Percentiles rank a stretch among this genome's conserved stretches.
These are phyloP conservation scores for Cebidichthys violaceus DNA, from an alignment of 2,113 vertebrate genomes.

Conservation along the genomic window DNA sequence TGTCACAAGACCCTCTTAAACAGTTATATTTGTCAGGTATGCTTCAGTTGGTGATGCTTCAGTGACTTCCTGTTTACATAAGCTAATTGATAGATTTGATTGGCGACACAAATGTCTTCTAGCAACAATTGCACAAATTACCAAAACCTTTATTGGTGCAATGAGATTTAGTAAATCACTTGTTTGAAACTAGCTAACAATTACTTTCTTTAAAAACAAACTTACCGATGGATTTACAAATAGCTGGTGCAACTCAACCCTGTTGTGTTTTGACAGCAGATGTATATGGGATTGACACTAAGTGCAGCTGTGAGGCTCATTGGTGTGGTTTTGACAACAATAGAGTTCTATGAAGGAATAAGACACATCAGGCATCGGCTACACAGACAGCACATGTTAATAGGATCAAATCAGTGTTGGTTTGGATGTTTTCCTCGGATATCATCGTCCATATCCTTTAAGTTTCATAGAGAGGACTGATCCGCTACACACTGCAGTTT, in stretches of 20 bases:
- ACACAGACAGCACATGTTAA: neutral
- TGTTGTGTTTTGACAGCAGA: neutral
- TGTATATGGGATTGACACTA: neutral
- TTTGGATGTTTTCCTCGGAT: neutral
- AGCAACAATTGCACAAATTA: neutral
- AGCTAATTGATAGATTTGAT: neutral
- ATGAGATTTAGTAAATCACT: neutral
- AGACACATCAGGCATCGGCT: neutral
- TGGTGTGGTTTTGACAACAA: neutral
- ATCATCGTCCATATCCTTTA: neutral
- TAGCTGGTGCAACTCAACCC: neutral
- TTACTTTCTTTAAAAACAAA: neutral
- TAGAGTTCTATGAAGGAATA: neutral
- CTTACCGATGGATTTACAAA: neutral
- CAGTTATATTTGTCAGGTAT: neutral
- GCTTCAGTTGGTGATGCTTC: neutral
- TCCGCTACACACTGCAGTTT: neutral
- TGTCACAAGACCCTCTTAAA: neutral
- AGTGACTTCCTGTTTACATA: neutral
- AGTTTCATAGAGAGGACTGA: constrained; percentile 3
- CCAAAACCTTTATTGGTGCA: neutral
- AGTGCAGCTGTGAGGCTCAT: neutral
- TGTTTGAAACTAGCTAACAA: neutral
- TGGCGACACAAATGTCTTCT: neutral
- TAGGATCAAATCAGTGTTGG: neutral